Conservation (phyloP, 2,888 invertebrate genomes). For the Metopia argyrocephala region DNA sequence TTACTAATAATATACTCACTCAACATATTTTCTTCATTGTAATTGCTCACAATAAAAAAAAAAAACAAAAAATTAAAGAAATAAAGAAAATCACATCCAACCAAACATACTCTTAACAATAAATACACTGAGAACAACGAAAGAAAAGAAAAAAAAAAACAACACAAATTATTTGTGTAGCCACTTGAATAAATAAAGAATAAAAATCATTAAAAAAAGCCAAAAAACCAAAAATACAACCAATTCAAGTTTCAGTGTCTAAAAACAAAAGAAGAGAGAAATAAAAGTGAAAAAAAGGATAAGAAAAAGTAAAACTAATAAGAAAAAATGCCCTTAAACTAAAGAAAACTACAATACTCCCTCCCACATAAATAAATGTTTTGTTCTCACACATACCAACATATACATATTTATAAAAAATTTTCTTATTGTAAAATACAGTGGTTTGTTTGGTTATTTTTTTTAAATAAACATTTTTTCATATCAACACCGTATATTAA, state of each 20-base stretch:
- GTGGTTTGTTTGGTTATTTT: not conserved
- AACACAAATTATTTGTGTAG: constrained; percentile 18
- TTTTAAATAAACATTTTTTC: not conserved
- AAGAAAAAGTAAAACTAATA: constrained; percentile 39
- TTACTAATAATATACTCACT: constrained; percentile 51
- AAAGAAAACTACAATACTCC: constrained; percentile 28
- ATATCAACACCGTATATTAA: too few relatives aligned
- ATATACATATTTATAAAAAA: not conserved
- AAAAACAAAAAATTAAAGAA: constrained; percentile 9
- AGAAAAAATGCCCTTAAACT: constrained; percentile 50
- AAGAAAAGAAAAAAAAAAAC: not conserved
- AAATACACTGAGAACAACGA: constrained; percentile 1
- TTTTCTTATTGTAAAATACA: not conserved
- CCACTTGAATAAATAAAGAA: constrained; percentile 60
- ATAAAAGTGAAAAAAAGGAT: not conserved
- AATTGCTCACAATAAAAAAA: not conserved
- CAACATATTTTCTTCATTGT: constrained; percentile 57
- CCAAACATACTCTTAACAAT: not conserved
- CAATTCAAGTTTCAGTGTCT: constrained; percentile 48
- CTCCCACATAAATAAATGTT: not conserved
- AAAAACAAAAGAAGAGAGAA: constrained; percentile 37
- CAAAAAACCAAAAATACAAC: constrained; percentile 49
- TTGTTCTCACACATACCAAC: not conserved
- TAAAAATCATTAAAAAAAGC: constrained; percentile 26
- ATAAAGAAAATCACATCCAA: not conserved